Base-by-base conservation (phyloP, 2,113 vertebrate species). In the Physeter macrocephalus region DNA sequence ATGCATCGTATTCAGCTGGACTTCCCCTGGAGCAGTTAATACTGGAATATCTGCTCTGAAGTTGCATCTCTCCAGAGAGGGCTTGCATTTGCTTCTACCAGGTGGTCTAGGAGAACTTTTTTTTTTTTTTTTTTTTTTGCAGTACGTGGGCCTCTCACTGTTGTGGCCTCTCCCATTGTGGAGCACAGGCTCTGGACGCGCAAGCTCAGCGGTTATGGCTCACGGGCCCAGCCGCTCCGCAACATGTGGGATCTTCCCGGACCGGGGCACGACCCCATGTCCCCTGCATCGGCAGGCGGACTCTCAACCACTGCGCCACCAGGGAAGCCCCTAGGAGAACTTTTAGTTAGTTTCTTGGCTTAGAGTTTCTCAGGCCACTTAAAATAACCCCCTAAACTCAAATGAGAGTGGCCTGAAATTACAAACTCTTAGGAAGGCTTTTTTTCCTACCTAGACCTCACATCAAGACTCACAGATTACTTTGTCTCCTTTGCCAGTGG, bases 401-500 rank as follows among this genome's bases (percentile, higher is more conserved):
- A 43, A 8, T 43, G 46, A 67, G 17, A 83, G 14, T 75, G 86
- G 23, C 43, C 85, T 83, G 27, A 77, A 41, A 36, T 82, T 49
- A 41, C 34, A 75, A 31, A 3, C 84, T 86, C 34, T 77, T 67
- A 31, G 41, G 61, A 41, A 90, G 57, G 41, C 52, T 3, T 52
- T 78, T 52, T 78, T 84, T 74, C 61, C 74, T 46, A 21, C 36
- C 36, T 66, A 15, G 29, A 23, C 25, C 1, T 25, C 66, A 61
- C 2, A 2, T 77, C 34, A 43, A 75, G 64, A 82, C 59, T 74
- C 31, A 81, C n/a, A 64, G 3, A 52, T 74, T 78, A 34, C 82
- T 88, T 93, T 59, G 93, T 81, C 91, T 29, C 75, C 90, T 96
- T 72, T 82, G 39, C 95, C 62, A 84, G 36, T 85, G n/a, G 43